phyloP scores from a whole-genome alignment of 2,113 vertebrate genomes.

The Neodon shergylaensis region DNA sequence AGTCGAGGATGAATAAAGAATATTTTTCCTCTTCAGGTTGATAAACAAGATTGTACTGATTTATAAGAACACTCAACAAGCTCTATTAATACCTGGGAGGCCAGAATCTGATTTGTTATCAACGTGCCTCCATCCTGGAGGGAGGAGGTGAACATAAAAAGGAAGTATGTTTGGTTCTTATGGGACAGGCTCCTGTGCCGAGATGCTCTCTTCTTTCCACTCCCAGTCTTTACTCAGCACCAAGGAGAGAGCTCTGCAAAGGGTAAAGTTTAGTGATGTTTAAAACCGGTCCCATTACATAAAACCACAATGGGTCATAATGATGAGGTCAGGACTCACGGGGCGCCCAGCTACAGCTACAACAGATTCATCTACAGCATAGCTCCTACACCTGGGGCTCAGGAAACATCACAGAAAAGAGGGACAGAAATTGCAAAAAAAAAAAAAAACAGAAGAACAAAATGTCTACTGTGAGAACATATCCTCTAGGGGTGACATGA shows the following conservation, averaged over 20 bases:
- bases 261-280: background rate
- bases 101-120: slow-evolving; percentile 4
- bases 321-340: background rate
- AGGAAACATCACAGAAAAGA: background rate
- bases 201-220: background rate
- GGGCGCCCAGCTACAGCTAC: background rate
- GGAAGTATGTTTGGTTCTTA: background rate
- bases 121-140: background rate
- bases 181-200: background rate
- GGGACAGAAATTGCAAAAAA: too few relatives aligned
- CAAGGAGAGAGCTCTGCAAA: background rate
- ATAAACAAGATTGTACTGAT: background rate
- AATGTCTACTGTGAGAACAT: background rate
- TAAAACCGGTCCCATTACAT: background rate
- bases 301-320: background rate
- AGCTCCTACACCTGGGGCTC: background rate
- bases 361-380: background rate
- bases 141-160: background rate
- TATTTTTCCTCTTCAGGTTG: slow-evolving; percentile 37
- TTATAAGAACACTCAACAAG: slow-evolving; percentile 15
- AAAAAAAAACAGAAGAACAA: background rate
- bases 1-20: background rate
- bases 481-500: background rate
- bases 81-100: background rate
- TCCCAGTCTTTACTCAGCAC: background rate